Base-by-base conservation (phyloP, 2,113 vertebrate species). In the Prionailurus viverrinus region DNA sequence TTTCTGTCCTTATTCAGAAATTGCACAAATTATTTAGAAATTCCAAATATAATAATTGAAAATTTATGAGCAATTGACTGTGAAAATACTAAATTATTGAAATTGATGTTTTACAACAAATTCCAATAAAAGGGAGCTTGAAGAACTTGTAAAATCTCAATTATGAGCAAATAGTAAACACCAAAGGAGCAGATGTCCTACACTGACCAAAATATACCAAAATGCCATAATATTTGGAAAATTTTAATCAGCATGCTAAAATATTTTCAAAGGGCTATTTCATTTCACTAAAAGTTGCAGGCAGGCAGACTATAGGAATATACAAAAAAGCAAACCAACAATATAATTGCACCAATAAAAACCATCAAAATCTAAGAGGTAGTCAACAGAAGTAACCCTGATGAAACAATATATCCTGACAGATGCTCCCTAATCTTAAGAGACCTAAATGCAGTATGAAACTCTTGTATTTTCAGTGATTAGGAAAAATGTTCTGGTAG, bases 291-390 rank as follows among this genome's bases (percentile, higher is more conserved):
- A 89, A 97, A 97, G 36, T 84, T 89, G 96, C 65, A 91, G 51
- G 86, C 91, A 98, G 97, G 61, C 68, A 65, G 14, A 95, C 58
- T 76, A 65, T 53, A 97, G 93, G 81, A 94, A 91, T 86, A 98
- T 27, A 91, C 27, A 55, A 98, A 97, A 93, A 87, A 81, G 89
- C 88, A 93, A 97, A 87, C 25, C 41, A 97, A 79, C 15, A 95
- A 85, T 33, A 95, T 21, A 98, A 97, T 25, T 93, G 69, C 74
- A 98, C 95, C 90, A 96, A 82, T 51, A 82, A 95, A 85, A 97
- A 95, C 95, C 94, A 97, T 95, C 92, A 97, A 97, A 98, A 96
- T 97, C 97, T 97, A 95, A 94, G 98, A 99, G 98, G 98, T 98
- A 98, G 98, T 98, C 92, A 98, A 98, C 96, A 98, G 94, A 92